These are phyloP conservation scores for Dione juno DNA, from an alignment of 2,888 invertebrate genomes.

Conservation along the genomic window DNA sequence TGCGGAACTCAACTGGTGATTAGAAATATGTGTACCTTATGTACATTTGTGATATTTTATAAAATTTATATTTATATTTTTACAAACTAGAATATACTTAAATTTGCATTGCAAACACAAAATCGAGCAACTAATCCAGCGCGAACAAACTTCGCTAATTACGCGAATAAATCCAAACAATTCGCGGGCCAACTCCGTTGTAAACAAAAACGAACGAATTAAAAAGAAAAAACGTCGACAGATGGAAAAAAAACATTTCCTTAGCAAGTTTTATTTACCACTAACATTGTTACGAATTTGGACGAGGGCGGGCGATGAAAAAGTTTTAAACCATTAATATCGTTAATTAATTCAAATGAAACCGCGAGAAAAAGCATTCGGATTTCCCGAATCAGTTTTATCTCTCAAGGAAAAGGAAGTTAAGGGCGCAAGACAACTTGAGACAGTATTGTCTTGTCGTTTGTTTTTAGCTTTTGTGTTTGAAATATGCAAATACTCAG, in stretches of 20 bases:
- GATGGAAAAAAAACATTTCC: slow-evolving; percentile 79
- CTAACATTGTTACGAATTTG: slow-evolving; percentile 78
- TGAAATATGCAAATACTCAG: neutral
- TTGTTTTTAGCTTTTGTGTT: neutral
- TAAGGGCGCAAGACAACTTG: slow-evolving; percentile 61
- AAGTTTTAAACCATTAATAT: slow-evolving; percentile 81
- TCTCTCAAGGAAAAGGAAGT: slow-evolving; percentile 64
- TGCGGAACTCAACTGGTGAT: too few relatives aligned
- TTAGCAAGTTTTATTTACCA: slow-evolving; percentile 83
- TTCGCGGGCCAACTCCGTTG: slow-evolving; percentile 63
- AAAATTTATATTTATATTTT: too few relatives aligned
- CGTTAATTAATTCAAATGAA: slow-evolving; percentile 83
- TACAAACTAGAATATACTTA: slow-evolving; percentile 3
- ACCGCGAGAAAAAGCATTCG: slow-evolving; percentile 79
- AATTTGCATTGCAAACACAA: slow-evolving; percentile 66
- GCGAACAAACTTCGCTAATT: slow-evolving; percentile 81
- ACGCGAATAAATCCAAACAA: slow-evolving; percentile 82
- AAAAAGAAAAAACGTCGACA: slow-evolving; percentile 67
- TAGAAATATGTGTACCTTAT: too few relatives aligned
- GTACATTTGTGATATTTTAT: neutral
- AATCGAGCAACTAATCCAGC: slow-evolving; percentile 76
- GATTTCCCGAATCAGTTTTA: slow-evolving; percentile 71
- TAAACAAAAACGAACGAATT: slow-evolving; percentile 73
- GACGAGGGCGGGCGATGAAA: slow-evolving; percentile 70
- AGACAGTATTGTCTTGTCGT: slow-evolving; percentile 4